These are phyloP conservation scores for Piaya cayana DNA, from an alignment of 2,113 vertebrate genomes.

Conservation along the genomic window DNA sequence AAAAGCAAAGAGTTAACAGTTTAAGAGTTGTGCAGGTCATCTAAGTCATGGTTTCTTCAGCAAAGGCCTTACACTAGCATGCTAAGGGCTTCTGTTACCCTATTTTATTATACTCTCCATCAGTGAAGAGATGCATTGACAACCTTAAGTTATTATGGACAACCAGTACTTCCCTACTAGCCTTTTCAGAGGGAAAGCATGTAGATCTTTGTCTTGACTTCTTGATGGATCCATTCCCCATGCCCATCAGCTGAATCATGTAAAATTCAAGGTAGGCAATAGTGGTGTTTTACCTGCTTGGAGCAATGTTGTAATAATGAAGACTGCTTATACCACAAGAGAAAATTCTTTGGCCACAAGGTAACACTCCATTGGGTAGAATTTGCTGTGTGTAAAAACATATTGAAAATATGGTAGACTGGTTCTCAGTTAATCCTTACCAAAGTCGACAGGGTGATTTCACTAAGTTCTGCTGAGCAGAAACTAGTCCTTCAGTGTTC, in stretches of 20 bases:
- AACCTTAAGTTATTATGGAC: not conserved
- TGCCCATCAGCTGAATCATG: not conserved
- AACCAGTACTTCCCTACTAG: not conserved
- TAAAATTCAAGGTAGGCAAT: not conserved
- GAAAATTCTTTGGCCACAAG: not conserved
- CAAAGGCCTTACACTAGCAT: not conserved
- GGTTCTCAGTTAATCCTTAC: not conserved
- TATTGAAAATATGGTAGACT: not conserved
- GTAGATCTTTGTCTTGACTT: not conserved
- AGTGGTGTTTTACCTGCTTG: not conserved
- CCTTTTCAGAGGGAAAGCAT: not conserved
- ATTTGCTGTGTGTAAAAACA: not conserved
- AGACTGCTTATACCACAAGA: not conserved
- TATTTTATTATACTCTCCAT: not conserved
- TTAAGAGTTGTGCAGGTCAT: not conserved
- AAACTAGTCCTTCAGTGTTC: not conserved
- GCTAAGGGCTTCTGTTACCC: not conserved
- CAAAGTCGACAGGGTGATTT: not conserved
- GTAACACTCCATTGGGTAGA: not conserved
- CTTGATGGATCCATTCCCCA: not conserved
- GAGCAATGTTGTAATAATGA: not conserved
- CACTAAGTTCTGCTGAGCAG: not conserved
- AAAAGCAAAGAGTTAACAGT: not conserved
- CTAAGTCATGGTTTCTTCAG: not conserved
- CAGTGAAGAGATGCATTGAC: not conserved